Evolutionary conservation across 2,113 vertebrate species (phyloP).

Genomic region (Tretioscincus oriximinensis): DNA sequence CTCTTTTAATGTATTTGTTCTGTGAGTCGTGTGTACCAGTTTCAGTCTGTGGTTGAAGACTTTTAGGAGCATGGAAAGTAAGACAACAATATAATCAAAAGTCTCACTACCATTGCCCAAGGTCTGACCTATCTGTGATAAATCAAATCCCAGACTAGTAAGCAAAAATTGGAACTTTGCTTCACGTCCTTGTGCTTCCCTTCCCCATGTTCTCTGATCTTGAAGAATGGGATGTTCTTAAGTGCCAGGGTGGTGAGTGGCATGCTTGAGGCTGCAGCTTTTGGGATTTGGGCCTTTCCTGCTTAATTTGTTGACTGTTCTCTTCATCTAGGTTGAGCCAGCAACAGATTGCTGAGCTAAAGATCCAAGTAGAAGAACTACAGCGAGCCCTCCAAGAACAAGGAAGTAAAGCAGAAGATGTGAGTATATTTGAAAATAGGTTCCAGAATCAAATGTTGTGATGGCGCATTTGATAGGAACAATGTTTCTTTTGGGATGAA

Average conservation of each 20-base stretch:
- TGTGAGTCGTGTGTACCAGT: background rate
- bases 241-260: no score
- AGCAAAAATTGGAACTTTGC: no score
- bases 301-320: background rate
- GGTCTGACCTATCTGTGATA: no score
- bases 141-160: no score
- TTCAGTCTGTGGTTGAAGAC: background rate
- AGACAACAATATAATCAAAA: no score
- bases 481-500: background rate
- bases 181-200: no score
- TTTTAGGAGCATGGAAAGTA: background rate
- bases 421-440: constrained; percentile 69
- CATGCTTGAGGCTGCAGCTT: no score
- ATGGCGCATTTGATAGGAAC: background rate
- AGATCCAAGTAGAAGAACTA: constrained; percentile 82
- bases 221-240: no score
- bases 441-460: background rate
- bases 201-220: no score
- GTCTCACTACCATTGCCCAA: no score
- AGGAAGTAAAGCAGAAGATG: constrained; percentile 82
- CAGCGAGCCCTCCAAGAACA: constrained; percentile 84
- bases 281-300: background rate
- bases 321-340: constrained; percentile 75
- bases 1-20: background rate
- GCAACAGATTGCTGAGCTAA: constrained; percentile 84